Base-by-base conservation (phyloP, 2,888 invertebrate genomes). In the Oxytorus armatus region DNA sequence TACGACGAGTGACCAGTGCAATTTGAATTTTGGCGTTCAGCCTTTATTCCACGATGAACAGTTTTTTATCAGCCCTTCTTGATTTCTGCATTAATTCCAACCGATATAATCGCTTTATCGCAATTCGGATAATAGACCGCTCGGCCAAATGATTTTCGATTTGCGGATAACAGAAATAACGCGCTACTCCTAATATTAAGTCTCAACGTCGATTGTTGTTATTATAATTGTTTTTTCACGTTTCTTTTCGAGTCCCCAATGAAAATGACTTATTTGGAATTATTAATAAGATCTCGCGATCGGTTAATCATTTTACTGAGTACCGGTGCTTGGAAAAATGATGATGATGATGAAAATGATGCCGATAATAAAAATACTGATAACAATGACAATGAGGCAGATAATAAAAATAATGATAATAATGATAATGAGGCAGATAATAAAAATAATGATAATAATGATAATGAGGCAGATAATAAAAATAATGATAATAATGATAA, bases 21-120 rank as follows among this genome's bases (percentile, higher is more conserved):
- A 84, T 85, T 85, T 79, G 79, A 85, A 85, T 85, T 29, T 77
- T 55, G 68, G 66, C 72, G 82, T 82, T 78, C 74, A 57, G 18
- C 1, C 18, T 21, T 53, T 16, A 10, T 23, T 53, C 47, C 39
- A 21, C 25, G n/a, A n/a, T 23, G 63, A 74, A 59, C 65, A 69
- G 33, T 77, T 55, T n/a, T 57, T 63, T 77, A 5, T 36, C 8
- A n/a, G 42, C 10, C 18, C 49, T 39, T 36, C 16, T 51, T 39
- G 44, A 0, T 7, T n/a, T 11, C 42, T 5, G 7, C 4, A 57
- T 55, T 3, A 29, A 23, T 55, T 3, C 11, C 68, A 1, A 3
- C 16, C 3, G 44, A 69, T 16, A 14, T 39, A 25, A n/a, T 16
- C 25, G 8, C 23, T 51, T 4, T 1, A 49, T 25, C 8, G n/a